Evolutionary conservation across 2,888 invertebrate species (phyloP).

Genomic region (Nemapogon koenigi): DNA sequence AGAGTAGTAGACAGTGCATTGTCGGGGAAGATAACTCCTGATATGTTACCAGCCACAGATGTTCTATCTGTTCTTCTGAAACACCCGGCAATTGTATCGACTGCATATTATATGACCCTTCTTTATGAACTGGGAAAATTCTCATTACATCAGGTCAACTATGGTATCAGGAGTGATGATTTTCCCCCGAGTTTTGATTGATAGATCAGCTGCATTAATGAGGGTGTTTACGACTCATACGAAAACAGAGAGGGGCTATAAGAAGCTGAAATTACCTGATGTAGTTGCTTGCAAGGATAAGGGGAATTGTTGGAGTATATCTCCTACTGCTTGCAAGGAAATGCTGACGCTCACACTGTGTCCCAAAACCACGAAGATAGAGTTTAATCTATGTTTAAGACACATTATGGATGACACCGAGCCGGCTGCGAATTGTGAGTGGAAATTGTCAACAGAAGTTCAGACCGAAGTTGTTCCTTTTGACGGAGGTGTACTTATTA

Average conservation of each 20-base stretch:
- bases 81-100: conserved; percentile 1
- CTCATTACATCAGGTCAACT: neutral
- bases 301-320: neutral
- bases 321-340: neutral
- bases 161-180: neutral
- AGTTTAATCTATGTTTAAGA: neutral
- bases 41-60: conserved; percentile 1
- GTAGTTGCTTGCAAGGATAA: neutral
- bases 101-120: conserved; percentile 1
- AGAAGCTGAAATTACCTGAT: neutral
- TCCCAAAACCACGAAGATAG: neutral
- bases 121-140: conserved; percentile 2
- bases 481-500: neutral
- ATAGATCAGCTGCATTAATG: neutral
- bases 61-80: neutral
- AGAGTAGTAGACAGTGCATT: conserved; percentile 1
- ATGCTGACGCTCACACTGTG: neutral
- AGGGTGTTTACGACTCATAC: neutral
- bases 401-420: neutral
- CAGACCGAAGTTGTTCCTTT: neutral
- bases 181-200: neutral
- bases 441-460: neutral
- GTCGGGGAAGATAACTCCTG: conserved; percentile 3
- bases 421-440: neutral
- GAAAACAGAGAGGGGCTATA: neutral